These are phyloP conservation scores for Myrmecobius fasciatus DNA, from an alignment of 2,113 vertebrate species.

Conservation along the genomic window DNA sequence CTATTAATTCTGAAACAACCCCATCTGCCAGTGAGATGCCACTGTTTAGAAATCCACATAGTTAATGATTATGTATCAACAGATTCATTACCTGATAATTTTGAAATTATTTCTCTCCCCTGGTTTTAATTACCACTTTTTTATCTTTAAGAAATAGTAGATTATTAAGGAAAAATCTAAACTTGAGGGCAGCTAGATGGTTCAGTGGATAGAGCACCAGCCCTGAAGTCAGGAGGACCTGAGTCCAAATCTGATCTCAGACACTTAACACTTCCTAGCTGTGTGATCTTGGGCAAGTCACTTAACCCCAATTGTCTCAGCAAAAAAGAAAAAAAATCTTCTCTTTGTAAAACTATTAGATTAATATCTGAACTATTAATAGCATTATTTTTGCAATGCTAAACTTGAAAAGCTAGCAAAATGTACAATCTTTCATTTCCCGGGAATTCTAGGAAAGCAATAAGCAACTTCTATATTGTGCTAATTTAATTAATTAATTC, in stretches of 20 bases:
- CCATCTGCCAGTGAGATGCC: neutral
- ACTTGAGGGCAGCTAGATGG: too few relatives aligned
- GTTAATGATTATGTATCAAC: neutral
- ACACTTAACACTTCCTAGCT: too few relatives aligned
- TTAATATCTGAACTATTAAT: constrained; percentile 10
- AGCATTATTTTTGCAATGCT: neutral
- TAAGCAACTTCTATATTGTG: neutral
- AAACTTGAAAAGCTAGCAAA: neutral
- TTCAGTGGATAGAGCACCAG: too few relatives aligned
- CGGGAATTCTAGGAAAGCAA: neutral
- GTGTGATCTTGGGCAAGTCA: too few relatives aligned
- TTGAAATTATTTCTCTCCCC: neutral
- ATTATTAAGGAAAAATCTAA: neutral
- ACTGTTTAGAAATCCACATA: neutral
- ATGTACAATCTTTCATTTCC: neutral
- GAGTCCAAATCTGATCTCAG: too few relatives aligned
- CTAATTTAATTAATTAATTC: neutral
- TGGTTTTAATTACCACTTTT: constrained; percentile 26
- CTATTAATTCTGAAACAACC: neutral
- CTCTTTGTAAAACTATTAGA: neutral
- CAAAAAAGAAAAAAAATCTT: too few relatives aligned
- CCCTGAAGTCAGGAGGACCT: too few relatives aligned
- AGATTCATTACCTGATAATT: neutral
- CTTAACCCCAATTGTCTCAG: too few relatives aligned
- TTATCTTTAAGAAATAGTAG: neutral